Conservation (phyloP, 2,888 invertebrate species). For the Noctua pronuba region DNA sequence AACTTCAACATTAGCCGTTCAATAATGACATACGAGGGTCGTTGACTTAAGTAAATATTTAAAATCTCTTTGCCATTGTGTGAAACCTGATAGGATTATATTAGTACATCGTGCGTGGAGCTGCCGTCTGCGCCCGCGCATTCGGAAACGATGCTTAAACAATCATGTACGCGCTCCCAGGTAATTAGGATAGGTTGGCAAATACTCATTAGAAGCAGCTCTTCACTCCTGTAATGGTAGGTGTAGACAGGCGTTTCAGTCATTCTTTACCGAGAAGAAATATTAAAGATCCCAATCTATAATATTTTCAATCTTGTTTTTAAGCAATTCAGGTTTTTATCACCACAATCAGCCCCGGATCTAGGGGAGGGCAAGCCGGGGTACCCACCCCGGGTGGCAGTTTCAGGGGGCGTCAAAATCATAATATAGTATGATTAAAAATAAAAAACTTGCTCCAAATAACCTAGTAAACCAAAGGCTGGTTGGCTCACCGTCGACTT, state of each 20-base stretch:
- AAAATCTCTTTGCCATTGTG: constrained; percentile 63
- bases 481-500: too few species aligned
- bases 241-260: constrained; percentile 22
- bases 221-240: constrained; percentile 28
- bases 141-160: constrained; percentile 56
- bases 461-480: too few species aligned
- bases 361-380: too few species aligned
- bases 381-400: too few species aligned
- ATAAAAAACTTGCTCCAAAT: too few species aligned
- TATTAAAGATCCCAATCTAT: background rate
- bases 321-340: background rate
- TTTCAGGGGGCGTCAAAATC: too few species aligned
- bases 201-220: constrained; percentile 56
- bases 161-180: constrained; percentile 52
- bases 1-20: constrained; percentile 51
- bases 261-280: constrained; percentile 11
- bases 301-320: background rate
- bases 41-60: constrained; percentile 64
- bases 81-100: constrained; percentile 66
- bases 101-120: constrained; percentile 53
- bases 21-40: constrained; percentile 56
- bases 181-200: constrained; percentile 59
- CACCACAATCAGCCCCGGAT: too few species aligned
- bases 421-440: too few species aligned
- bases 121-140: constrained; percentile 52